Evolutionary conservation across 2,888 invertebrate species (phyloP), one percentile per base, ranked within the genome.

Genomic region (Coleophora deauratella): DNA sequence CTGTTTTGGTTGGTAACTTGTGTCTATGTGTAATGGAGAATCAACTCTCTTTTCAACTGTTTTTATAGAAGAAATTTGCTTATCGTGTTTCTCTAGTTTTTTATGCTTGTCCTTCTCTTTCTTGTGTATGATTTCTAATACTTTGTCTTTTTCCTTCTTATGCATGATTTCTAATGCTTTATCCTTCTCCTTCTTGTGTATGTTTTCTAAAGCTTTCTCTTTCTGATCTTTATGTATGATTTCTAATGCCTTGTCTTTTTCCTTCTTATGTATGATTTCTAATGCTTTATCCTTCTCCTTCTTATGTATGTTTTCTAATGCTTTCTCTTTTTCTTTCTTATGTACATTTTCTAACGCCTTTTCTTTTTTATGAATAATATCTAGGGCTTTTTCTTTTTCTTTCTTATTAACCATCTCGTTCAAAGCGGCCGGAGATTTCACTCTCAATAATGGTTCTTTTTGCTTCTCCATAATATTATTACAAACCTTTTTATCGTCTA

Each of bases 381-480:
- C 31, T 31, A 31, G 11, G 55, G 52, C 35, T 44, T 51, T 41
- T 71, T 69, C 1, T 72, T 69, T 1, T 40, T 44, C 38, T 38
- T 71, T 72, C 43, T 65, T 68, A 2, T 54, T 72, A 1, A 76
- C 70, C 70, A 84, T 80, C 43, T 86, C 86, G 35, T 86, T 86
- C 0, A 86, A 54, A 0, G 74, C 80, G 1, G 82, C 79, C 0
- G 84, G 82, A 0, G 85, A 80, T 47, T 84, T 86, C 0, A 86
- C 76, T 46, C 82, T 60, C 9, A 86, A 62, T n/a, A 77, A 51
- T 0, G 72, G 60, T 33, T 77, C 66, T 44, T 69, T 65, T 7
- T 63, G 62, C 10, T 31, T 31, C 11, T 31, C 31, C 4, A 31
- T 39, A 41, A 31, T 39, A 41, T 41, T 21, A 10, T 42, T 41